Evolutionary conservation across 2,888 invertebrate species (phyloP), one percentile per base, ranked within the genome.

Genomic region (Azorinus chamasolen): DNA sequence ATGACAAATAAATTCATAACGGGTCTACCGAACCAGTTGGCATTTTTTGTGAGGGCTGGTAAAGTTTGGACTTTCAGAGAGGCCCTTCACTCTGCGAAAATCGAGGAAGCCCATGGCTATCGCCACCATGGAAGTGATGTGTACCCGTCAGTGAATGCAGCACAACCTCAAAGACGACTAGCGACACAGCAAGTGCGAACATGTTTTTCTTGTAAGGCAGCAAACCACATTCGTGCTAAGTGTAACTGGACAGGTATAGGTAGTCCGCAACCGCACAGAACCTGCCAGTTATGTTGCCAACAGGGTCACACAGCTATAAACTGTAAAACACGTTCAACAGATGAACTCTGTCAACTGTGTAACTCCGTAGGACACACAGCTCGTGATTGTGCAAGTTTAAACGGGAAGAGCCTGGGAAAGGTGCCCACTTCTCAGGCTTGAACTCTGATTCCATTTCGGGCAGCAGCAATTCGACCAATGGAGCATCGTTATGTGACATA

Each of bases 211-310:
- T 71, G 71, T 25, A 5, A 57, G 2, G 71, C 64, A 4, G 32
- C 24, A 14, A 24, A 20, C 24, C 71, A 71, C 24, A 45, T 71
- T 22, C 51, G 57, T 25, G 1, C 27, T 5, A 18, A 32, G 27
- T 71, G 71, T 58, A 57, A 71, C 20, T 71, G 71, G 71, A 58
- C 16, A 18, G 71, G 71, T 8, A 16, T 50, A 4, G 71, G 64
- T n/a, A 14, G 18, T 24, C 12, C 20, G 10, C 4, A 14, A 4
- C 62, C 70, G 16, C 10, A 39, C 2, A 54, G 14, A 20, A 3
- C 54, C 24, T 72, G 72, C 32, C 64, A 72, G 16, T 45, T 72
- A 16, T 72, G 72, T 39, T n/a, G n/a, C 24, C 69, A 69, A 25
- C 27, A 27, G 16, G 69, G 69, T 18, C 69, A 69, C 45, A 27